Evolutionary conservation across 2,888 invertebrate genomes (phyloP).

Genomic region (Dryomyza anilis): DNA sequence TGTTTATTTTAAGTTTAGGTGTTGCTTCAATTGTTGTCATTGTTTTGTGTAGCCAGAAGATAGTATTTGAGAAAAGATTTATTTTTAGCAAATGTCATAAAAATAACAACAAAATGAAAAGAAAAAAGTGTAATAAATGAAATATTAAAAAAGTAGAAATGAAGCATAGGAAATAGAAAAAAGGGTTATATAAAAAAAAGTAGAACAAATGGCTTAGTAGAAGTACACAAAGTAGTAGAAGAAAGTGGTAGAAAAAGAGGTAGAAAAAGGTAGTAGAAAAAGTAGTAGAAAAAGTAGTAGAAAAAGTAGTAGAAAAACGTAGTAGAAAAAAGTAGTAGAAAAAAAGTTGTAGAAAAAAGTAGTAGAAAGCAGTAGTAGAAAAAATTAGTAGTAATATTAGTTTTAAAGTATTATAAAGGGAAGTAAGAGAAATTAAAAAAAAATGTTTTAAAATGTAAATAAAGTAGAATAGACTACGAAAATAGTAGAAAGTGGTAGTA

Average conservation of each 20-base stretch:
- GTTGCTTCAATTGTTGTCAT: conserved; percentile 8
- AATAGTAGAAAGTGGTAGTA: too few species aligned
- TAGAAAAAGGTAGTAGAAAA: neutral
- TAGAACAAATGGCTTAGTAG: neutral
- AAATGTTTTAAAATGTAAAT: too few species aligned
- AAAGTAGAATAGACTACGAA: too few species aligned
- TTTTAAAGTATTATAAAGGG: neutral
- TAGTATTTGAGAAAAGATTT: neutral
- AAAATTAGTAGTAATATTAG: neutral
- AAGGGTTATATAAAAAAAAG: too few species aligned
- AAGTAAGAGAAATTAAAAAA: too few species aligned
- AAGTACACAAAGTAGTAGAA: too few species aligned
- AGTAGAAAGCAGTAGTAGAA: neutral
- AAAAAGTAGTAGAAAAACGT: neutral
- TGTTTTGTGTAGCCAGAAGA: neutral
- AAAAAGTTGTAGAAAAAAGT: neutral
- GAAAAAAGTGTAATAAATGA: neutral
- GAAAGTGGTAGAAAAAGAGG: neutral
- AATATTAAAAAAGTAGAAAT: neutral
- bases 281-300: neutral
- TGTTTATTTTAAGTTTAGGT: neutral
- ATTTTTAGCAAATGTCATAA: too few species aligned
- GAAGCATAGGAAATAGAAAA: too few species aligned
- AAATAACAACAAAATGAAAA: neutral
- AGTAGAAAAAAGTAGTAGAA: neutral